Conservation (phyloP, 2,113 vertebrate genomes). For the Gavialis gangeticus region DNA sequence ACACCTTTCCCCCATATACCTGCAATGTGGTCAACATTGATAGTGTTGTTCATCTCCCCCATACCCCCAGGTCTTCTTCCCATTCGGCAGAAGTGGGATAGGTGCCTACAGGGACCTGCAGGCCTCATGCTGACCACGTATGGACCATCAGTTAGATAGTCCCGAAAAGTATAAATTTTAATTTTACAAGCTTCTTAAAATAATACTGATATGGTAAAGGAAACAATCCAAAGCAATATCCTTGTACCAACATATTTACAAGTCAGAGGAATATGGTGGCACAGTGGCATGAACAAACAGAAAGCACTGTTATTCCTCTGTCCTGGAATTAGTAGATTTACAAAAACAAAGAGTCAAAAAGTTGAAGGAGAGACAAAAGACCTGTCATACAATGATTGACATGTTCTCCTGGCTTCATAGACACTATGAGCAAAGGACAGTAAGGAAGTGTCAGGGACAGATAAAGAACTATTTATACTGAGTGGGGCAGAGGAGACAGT, state of each 20-base stretch:
- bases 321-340: neutral
- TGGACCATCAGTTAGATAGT: no score
- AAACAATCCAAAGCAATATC: neutral
- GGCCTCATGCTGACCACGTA: no score
- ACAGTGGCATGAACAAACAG: neutral
- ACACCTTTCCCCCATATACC: no score
- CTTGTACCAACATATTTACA: neutral
- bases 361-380: neutral
- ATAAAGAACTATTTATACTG: neutral
- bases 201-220: neutral
- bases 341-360: neutral
- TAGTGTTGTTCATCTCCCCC: no score
- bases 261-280: neutral
- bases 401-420: neutral
- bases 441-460: no score
- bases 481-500: neutral
- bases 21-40: no score
- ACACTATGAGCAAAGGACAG: neutral
- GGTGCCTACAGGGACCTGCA: no score
- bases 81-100: no score
- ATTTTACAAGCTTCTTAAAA: neutral
- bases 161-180: neutral
- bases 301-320: neutral
- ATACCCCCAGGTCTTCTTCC: no score
- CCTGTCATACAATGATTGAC: neutral